Evolutionary conservation across 2,888 invertebrate species (phyloP).

Genomic region (Lumbricus terrestris): DNA sequence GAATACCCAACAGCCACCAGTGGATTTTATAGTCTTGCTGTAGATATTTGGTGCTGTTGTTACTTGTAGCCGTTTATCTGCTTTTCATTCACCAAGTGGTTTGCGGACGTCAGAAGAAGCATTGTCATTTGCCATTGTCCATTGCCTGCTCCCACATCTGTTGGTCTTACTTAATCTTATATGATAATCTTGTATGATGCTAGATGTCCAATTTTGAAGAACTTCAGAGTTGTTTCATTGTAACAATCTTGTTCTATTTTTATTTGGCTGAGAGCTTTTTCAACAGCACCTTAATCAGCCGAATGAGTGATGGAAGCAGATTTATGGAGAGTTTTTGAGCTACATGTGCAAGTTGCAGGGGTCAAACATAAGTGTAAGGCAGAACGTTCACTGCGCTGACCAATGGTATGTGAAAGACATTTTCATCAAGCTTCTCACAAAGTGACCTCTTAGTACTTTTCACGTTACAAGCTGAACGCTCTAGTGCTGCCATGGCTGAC

Average conservation of each 20-base stretch:
- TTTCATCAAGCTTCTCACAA: too few relatives aligned
- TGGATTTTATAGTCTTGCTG: background rate
- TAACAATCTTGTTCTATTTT: background rate
- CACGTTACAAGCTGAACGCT: too few relatives aligned
- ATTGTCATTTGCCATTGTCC: too few relatives aligned
- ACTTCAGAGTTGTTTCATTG: background rate
- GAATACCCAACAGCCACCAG: background rate
- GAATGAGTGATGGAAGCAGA: background rate
- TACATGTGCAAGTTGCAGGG: background rate
- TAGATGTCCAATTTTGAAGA: background rate
- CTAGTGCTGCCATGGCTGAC: background rate
- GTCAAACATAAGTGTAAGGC: background rate
- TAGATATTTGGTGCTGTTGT: background rate
- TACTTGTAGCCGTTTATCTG: background rate
- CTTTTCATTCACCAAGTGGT: background rate
- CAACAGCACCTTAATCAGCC: background rate
- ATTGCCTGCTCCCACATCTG: background rate
- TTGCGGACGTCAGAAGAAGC: background rate
- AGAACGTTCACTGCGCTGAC: too few relatives aligned
- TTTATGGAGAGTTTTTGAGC: background rate
- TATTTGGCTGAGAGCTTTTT: background rate
- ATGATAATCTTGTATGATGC: too few relatives aligned
- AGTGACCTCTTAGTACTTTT: too few relatives aligned
- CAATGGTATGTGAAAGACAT: too few relatives aligned
- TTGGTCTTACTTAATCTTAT: background rate